Conservation (phyloP, 2,797 vertebrate genomes). For the Picus viridis region DNA sequence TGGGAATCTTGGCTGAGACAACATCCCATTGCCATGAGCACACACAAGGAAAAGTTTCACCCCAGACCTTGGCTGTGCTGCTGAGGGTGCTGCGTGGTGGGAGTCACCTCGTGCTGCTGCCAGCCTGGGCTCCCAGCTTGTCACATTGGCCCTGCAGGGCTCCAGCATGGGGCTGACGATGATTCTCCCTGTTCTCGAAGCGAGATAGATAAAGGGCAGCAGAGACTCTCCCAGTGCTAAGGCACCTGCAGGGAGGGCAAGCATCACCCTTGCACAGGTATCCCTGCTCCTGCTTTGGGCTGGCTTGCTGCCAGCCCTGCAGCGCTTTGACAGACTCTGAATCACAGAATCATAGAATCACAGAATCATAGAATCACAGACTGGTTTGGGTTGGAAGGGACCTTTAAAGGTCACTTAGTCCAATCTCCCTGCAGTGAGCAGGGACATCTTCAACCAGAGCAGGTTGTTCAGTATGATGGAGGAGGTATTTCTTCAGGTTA, state of each 20-base stretch:
- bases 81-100: background rate
- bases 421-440: background rate
- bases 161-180: rapidly evolving
- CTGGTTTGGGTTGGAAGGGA: background rate
- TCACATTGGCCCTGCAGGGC: background rate
- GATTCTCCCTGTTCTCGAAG: background rate
- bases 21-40: background rate
- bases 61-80: background rate
- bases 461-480: background rate
- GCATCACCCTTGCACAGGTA: background rate
- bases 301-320: background rate
- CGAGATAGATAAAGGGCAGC: background rate
- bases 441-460: background rate
- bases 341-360: background rate
- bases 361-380: background rate
- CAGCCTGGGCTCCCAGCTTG: background rate
- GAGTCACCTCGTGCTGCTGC: background rate
- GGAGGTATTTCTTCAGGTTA: background rate
- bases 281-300: background rate
- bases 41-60: background rate
- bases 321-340: background rate
- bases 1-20: background rate
- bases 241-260: background rate
- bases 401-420: background rate
- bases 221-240: background rate